Base-by-base conservation (phyloP, 2,888 invertebrate genomes). In the Rhagophthalmus giganteus region DNA sequence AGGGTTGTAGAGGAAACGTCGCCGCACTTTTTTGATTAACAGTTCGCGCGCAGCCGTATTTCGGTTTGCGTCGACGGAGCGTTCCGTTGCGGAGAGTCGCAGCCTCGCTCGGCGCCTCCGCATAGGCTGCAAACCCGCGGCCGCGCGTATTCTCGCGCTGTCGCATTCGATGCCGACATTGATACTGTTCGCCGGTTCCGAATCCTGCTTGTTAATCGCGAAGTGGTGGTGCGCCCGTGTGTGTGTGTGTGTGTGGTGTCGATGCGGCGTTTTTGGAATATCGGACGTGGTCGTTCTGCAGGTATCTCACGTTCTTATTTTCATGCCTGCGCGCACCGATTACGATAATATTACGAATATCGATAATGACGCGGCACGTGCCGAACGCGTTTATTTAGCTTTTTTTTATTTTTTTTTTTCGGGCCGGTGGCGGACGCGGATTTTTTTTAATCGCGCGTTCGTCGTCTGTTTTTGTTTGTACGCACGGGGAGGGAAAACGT, bases 11-110 rank as follows among this genome's bases (percentile, higher is more conserved):
- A n/a, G n/a, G n/a, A n/a, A n/a, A n/a, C n/a, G n/a, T n/a, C n/a
- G n/a, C n/a, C n/a, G n/a, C n/a, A n/a, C n/a, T n/a, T n/a, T n/a
- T n/a, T n/a, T n/a, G n/a, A n/a, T n/a, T n/a, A n/a, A n/a, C n/a
- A n/a, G n/a, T n/a, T n/a, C 26, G 14, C 10, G 57, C 66, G 62
- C 64, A 60, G 52, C 58, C 63, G 63, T 61, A 47, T 25, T 44
- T 31, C 9, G 32, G 39, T 58, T 62, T 61, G 63, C 59, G 59
- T 63, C 63, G 64, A 66, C n/a, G 64, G 64, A 35, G 41, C 38
- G 41, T 30, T 42, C 15, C 32, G 37, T 31, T 35, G 41, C 41
- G 41, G 54, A 53, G 51, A 33, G 33, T 16, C 55, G 52, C 44
- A 46, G 40, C 32, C 28, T 25, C 39, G 42, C 44, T 40, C 13